Evolutionary conservation across 2,888 invertebrate genomes (phyloP), one percentile per base, ranked within the genome.

Genomic region (Ethmia dodecea): DNA sequence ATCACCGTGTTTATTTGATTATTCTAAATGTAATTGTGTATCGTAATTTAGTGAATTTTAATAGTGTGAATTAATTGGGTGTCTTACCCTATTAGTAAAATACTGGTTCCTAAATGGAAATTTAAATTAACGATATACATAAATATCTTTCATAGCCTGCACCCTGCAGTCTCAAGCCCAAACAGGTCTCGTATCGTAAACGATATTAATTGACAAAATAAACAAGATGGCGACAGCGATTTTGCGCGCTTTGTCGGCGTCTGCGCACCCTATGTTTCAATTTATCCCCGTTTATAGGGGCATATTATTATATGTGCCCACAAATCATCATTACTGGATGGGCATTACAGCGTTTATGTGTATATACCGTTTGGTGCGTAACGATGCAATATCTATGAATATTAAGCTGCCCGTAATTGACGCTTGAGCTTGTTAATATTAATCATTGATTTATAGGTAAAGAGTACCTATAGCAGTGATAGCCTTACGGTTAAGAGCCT

Each of bases 311-410:
- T 43, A 44, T 42, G 39, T 38, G 35, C 40, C 30, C 40, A 45
- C 57, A 58, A 58, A 59, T 55, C 59, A 58, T 55, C 52, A 55
- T 55, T 52, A 56, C 38, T 33, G 29, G 30, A 37, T 28, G 20
- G 18, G 14, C 31, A 31, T 15, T 32, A 32, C 11, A 14, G 32
- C 8, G 26, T 5, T 16, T 26, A 26, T 32, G 25, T 32, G 26
- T 16, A 13, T 25, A 9, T 10, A 10, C 16, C 32, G 13, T 26
- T 32, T 32, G 12, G 26, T n/a, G 26, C 10, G 11, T 24, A 24
- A 31, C 18, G 34, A 26, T n/a, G 22, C n/a, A 22, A 34, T 29
- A 30, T 14, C 26, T 34, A 30, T 30, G 26, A 30, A 35, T 34
- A 15, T 30, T 25, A 30, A 35, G 29, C n/a, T n/a, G n/a, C n/a